Percentiles rank a stretch among this genome's conserved stretches.
Conservation (phyloP, 1,140 invertebrate species). For the Stratiolaelaps scimitus region DNA sequence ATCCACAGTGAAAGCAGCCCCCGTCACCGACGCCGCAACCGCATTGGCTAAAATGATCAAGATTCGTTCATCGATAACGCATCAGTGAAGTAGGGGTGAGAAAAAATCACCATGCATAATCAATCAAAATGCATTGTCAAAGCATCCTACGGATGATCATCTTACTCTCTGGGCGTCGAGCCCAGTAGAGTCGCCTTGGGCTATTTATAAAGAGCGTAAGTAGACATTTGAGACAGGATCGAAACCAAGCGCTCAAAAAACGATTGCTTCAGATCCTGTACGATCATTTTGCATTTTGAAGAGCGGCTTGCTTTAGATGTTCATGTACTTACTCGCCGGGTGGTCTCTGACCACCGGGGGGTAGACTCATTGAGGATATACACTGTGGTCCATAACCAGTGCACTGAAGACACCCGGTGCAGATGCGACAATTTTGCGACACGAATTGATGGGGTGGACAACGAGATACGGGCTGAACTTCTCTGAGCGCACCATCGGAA, state of each 20-base stretch:
- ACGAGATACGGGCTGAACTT: slow-evolving; percentile 42
- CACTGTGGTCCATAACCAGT: slow-evolving; percentile 80
- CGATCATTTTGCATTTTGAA: too few species aligned
- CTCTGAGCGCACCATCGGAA: too few species aligned
- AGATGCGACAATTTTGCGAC: slow-evolving; percentile 79
- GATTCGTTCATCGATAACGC: too few species aligned
- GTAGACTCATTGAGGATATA: slow-evolving; percentile 45
- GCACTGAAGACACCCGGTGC: slow-evolving; percentile 78
- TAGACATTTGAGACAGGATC: slow-evolving; percentile 28
- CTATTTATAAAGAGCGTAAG: too few species aligned
- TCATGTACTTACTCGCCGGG: slow-evolving; percentile 50
- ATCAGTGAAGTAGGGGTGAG: too few species aligned
- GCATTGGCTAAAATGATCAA: slow-evolving; percentile 58
- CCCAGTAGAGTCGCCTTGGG: too few species aligned
- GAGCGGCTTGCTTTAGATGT: too few species aligned
- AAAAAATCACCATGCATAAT: too few species aligned
- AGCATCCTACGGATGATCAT: neutral
- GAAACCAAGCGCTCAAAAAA: slow-evolving; percentile 15
- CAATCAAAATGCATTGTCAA: too few species aligned
- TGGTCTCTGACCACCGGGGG: neutral
- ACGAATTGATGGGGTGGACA: slow-evolving; percentile 57
- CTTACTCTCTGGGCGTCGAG: too few species aligned
- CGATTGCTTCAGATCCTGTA: slow-evolving; percentile 57
- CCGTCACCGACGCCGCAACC: slow-evolving; percentile 89
- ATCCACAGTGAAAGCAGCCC: slow-evolving; percentile 79